Evolutionary conservation across 2,888 invertebrate genomes (phyloP).

Genomic region (Erpobdella octoculata): DNA sequence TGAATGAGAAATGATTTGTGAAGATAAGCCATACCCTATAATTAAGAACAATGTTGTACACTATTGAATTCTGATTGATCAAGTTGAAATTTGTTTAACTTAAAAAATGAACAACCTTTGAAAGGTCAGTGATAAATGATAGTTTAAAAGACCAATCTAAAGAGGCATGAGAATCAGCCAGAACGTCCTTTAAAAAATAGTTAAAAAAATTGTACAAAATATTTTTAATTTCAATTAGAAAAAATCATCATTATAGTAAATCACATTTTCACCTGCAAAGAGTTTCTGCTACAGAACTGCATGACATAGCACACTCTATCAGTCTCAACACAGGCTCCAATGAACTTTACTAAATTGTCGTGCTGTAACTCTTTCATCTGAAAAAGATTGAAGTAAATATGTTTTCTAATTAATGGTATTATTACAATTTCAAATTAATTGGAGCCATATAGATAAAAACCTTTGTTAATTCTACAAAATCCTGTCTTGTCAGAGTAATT

Average conservation of each 20-base stretch:
- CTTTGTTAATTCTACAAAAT: constrained; percentile 14
- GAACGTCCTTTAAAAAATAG: no score
- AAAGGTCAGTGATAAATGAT: constrained; percentile 20
- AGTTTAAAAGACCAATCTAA: constrained; percentile 23
- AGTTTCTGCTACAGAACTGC: constrained; percentile 1
- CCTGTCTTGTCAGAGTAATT: constrained; percentile 8
- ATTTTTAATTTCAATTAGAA: no score
- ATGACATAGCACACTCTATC: constrained; percentile 19
- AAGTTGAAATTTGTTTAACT: no score
- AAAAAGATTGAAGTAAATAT: no score
- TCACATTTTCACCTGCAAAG: constrained; percentile 24
- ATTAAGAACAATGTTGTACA: no score
- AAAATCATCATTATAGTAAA: no score
- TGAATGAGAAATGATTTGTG: constrained; percentile 7
- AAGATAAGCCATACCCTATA: constrained; percentile 16
- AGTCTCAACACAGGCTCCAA: constrained; percentile 18
- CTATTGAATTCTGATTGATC: no score
- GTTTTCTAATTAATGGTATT: no score
- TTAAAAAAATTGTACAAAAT: no score
- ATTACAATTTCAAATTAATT: no score
- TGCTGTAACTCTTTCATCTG: constrained; percentile 25
- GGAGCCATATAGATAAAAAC: no score
- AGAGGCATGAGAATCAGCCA: not conserved
- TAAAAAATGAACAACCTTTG: no score
- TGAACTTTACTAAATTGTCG: constrained; percentile 13